phyloP scores from a whole-genome alignment of 2,113 vertebrate genomes.

The Sylvietta virens region DNA sequence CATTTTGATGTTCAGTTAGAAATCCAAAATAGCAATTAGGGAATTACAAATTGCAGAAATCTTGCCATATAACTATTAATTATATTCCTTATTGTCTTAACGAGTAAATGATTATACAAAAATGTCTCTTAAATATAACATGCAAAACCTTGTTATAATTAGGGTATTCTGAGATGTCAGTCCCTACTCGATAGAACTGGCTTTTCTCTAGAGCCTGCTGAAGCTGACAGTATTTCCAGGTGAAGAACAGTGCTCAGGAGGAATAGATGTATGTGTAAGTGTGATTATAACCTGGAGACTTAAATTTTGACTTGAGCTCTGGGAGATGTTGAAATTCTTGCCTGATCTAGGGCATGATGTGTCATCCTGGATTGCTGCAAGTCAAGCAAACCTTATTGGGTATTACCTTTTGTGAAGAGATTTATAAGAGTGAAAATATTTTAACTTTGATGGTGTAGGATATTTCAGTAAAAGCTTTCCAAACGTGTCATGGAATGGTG shows the following conservation, averaged over 20 bases:
- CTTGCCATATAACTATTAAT: slow-evolving; percentile 49
- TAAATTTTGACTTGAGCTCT: slow-evolving; percentile 10
- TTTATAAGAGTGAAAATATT: slow-evolving; percentile 6
- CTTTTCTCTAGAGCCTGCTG: background rate
- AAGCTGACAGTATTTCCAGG: background rate
- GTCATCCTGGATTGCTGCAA: slow-evolving; percentile 5
- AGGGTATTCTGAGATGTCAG: background rate
- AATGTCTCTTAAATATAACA: slow-evolving; percentile 11
- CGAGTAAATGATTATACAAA: slow-evolving; percentile 23
- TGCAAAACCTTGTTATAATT: slow-evolving; percentile 26
- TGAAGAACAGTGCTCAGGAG: background rate
- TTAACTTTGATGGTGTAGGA: background rate
- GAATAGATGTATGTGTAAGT: background rate
- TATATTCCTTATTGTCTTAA: slow-evolving; percentile 28
- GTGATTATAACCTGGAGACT: slow-evolving; percentile 2
- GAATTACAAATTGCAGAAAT: slow-evolving; percentile 45
- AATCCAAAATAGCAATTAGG: slow-evolving; percentile 54
- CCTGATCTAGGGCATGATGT: background rate
- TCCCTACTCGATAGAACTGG: background rate
- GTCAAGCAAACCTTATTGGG: slow-evolving; percentile 5
- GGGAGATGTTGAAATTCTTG: slow-evolving; percentile 6
- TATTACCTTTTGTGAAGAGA: background rate
- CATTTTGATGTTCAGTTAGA: slow-evolving; percentile 45
- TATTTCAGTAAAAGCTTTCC: background rate
- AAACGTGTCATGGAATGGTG: background rate